Conservation (phyloP, 2,113 vertebrate species). For the Nerophis ophidion region DNA sequence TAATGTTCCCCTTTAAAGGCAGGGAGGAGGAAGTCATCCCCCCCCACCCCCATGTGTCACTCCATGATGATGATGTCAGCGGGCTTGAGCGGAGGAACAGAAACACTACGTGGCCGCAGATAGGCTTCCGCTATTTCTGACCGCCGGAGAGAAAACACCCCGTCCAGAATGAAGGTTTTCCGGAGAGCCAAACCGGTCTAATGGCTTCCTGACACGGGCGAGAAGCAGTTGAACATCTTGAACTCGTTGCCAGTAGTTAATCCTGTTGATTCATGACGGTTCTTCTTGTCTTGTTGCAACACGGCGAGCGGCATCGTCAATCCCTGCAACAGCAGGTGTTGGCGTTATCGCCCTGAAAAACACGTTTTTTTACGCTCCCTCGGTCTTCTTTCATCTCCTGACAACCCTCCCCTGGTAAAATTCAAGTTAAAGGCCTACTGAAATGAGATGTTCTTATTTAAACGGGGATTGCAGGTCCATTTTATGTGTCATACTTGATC, state of each 20-base stretch:
- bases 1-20: no score
- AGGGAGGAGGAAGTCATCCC: conserved; percentile 59
- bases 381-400: conserved; percentile 8
- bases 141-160: conserved; percentile 9
- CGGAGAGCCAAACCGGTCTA: not conserved
- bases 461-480: no score
- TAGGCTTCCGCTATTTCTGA: conserved; percentile 55
- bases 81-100: conserved; percentile 50
- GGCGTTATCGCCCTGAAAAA: not conserved
- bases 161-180: not conserved
- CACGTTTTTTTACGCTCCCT: not conserved
- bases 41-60: conserved; percentile 36
- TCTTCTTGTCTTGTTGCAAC: conserved; percentile 13
- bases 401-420: conserved; percentile 3
- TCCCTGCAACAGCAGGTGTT: not conserved
- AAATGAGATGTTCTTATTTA: no score
- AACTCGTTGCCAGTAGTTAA: not conserved
- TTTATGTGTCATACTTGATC: no score
- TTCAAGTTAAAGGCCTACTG: no score
- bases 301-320: not conserved
- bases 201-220: not conserved
- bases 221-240: conserved; percentile 10
- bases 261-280: not conserved
- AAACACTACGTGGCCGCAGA: conserved; percentile 54
- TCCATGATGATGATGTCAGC: conserved; percentile 55